A percentile compares a stretch with the other conserved stretches of the same genome.
These are phyloP conservation scores for Heliconius congener DNA, from an alignment of 1,140 invertebrate species.

Conservation along the genomic window DNA sequence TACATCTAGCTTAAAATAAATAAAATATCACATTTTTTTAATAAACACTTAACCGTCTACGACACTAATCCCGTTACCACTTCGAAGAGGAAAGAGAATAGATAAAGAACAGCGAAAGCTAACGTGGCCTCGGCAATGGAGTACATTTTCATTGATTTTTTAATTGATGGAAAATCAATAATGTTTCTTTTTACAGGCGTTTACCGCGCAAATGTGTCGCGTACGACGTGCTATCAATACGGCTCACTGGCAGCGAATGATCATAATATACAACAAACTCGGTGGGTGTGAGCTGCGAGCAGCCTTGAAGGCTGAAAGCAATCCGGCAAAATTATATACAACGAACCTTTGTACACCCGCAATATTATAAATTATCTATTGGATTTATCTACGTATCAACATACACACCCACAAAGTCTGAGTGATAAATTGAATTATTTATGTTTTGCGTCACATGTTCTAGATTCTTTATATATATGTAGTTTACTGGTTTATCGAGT, in stretches of 20 bases:
- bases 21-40: conserved; percentile 47
- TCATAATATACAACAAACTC: conserved; percentile 45
- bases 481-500: conserved; percentile 1
- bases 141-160: conserved; percentile 69
- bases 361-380: conserved; percentile 25
- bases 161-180: conserved; percentile 46
- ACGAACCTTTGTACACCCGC: conserved; percentile 18
- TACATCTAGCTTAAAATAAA: conserved; percentile 50
- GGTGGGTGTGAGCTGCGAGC: conserved; percentile 48
- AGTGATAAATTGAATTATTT: conserved; percentile 47
- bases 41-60: conserved; percentile 47
- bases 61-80: conserved; percentile 71
- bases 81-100: conserved; percentile 76
- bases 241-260: conserved; percentile 58
- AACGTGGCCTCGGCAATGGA: conserved; percentile 73
- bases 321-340: conserved; percentile 46
- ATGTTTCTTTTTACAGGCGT: conserved; percentile 13
- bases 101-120: conserved; percentile 70
- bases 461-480: conserved; percentile 19
- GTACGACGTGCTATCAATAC: conserved; percentile 57
- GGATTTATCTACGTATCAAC: conserved; percentile 38
- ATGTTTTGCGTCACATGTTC: conserved; percentile 37
- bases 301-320: conserved; percentile 53
- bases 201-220: conserved; percentile 38
- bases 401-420: conserved; percentile 48